Percentiles rank a stretch among this genome's conserved stretches.
Evolutionary conservation across 92 coral and sea anemone species (phyloP).

Genomic region (Porites rus): DNA sequence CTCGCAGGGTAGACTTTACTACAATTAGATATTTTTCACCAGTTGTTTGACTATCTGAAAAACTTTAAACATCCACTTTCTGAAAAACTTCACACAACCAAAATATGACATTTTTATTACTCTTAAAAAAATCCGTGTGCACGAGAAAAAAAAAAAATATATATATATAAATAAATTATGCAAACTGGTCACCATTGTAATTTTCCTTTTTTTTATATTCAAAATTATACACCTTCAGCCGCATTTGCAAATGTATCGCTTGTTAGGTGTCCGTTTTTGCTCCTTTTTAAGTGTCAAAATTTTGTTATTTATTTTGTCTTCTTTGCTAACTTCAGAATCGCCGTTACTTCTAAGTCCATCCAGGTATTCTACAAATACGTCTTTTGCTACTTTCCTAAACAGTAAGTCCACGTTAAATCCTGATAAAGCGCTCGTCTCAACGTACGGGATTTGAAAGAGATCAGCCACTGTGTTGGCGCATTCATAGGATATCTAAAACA

Average conservation of each 20-base stretch:
- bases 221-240: not conserved
- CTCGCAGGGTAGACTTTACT: too few relatives aligned
- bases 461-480: conserved; percentile 77
- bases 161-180: too few relatives aligned
- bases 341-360: conserved; percentile 23
- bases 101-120: too few relatives aligned
- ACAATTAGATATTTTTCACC: too few relatives aligned
- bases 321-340: conserved; percentile 9
- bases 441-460: conserved; percentile 69
- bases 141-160: too few relatives aligned
- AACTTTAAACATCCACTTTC: too few relatives aligned
- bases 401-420: conserved; percentile 88
- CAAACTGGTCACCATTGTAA: too few relatives aligned
- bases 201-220: too few relatives aligned
- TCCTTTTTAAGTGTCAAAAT: not conserved
- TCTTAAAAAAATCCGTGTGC: too few relatives aligned
- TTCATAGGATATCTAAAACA: conserved; percentile 76
- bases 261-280: conserved; percentile 4
- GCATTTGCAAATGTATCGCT: conserved; percentile 10
- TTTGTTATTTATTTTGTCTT: conserved; percentile 9
- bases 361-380: conserved; percentile 48
- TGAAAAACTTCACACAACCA: too few relatives aligned
- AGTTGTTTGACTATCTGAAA: too few relatives aligned
- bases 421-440: conserved; percentile 91
- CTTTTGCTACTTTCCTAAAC: conserved; percentile 79